Evolutionary conservation across 2,888 invertebrate genomes (phyloP), one percentile per base, ranked within the genome.

Genomic region (Drosophila mettleri): DNA sequence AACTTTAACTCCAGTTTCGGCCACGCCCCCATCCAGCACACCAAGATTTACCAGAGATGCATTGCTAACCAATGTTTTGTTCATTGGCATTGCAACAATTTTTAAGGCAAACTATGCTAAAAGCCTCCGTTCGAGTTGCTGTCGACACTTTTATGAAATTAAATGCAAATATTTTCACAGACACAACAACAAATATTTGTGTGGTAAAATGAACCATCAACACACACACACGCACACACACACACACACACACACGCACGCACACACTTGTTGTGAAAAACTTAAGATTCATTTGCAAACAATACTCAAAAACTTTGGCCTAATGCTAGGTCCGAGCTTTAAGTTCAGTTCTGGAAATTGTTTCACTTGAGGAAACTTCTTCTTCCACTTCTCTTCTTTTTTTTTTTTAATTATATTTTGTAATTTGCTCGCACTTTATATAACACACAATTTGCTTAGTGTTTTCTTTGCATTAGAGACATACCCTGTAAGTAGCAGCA

Each of bases 391-490:
- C n/a, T 1, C 6, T 10, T 27, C 38, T 31, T 14, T 24, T 16
- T n/a, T 4, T 43, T 64, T 76, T 76, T 71, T 80, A 81, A 86
- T 81, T 86, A 84, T 78, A 69, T 68, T 81, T 86, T 84, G 55
- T 57, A 81, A 87, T 86, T 81, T 71, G 57, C 57, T 69, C 51
- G 46, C 43, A 54, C 18, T 64, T 49, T 38, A 48, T 41, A 51
- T 9, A 67, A 69, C 46, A 70, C 62, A 71, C 57, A 59, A 65
- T 49, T 54, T 55, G 27, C 63, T 62, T 48, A 48, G 61, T 86
- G 87, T 82, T 87, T 87, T 84, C 85, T 63, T 85, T 85, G 69
- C 60, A 78, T 87, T 87, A 75, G 46, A n/a, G 4, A 31, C 4
- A 16, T 41, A 33, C 22, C 43, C 43, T 43, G 41, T 12, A 52